Conservation (phyloP, 2,113 vertebrate genomes). For the Nesoenas mayeri region DNA sequence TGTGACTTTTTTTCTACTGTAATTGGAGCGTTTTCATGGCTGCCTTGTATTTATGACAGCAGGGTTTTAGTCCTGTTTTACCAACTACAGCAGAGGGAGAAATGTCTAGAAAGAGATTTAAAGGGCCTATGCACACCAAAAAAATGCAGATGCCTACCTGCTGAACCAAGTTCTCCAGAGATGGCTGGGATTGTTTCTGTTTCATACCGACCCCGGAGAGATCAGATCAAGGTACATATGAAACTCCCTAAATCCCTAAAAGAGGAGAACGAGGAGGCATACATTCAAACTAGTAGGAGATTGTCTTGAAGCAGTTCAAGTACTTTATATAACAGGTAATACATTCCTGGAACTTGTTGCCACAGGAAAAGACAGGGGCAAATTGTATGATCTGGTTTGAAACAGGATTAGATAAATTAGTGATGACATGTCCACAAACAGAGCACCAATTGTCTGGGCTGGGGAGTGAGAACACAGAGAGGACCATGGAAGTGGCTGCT, state of each 20-base stretch:
- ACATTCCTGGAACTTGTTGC: background rate
- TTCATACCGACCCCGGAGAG: no score
- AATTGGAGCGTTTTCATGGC: background rate
- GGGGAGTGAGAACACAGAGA: background rate
- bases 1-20: rapidly evolving
- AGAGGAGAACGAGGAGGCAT: background rate
- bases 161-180: background rate
- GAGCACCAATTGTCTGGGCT: rapidly evolving
- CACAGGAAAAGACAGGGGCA: background rate
- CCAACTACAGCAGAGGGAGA: background rate
- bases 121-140: background rate
- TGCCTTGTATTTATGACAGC: background rate
- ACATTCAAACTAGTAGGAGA: background rate
- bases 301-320: background rate
- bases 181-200: background rate
- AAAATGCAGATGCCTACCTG: background rate
- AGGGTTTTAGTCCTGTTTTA: background rate
- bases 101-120: background rate
- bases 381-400: background rate
- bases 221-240: rapidly evolving
- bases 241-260: rapidly evolving
- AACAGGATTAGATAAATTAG: background rate
- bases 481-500: no score
- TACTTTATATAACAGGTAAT: background rate
- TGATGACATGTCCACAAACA: rapidly evolving